Evolutionary conservation across 2,797 vertebrate species (phyloP), one percentile per base, ranked within the genome.

Genomic region (Sebastes ruberrimus): DNA sequence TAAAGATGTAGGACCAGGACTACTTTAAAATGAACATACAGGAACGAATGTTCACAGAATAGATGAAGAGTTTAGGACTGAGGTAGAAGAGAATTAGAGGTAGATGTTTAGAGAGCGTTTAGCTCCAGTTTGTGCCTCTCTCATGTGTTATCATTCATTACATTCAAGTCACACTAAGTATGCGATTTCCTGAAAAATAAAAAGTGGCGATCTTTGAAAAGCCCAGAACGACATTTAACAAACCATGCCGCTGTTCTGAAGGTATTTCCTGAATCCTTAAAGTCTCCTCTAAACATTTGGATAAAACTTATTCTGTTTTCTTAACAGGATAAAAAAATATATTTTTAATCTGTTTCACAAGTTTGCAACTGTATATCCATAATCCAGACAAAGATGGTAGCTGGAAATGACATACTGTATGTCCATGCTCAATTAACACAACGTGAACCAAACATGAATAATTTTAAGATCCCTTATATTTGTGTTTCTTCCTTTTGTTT

Each of bases 251-350:
- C 42, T 46, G 6, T 46, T 18, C 42, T 52, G 0, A 52, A 52
- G 20, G 49, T 52, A 52, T 52, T 52, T 52, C 8, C 49, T 7
- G 20, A 52, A n/a, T 52, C 8, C 49, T 10, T 10, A 22, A 52
- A n/a, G 20, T 0, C 16, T 46, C 42, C 0, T 46, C 42, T 0
- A 46, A 46, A 46, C 16, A 46, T 46, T 7, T 46, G 42, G 42
- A 18, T 46, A 46, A 46, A 46, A 46, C 16, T 4, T 46, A 18
- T 46, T 46, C 42, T 46, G 16, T n/a, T n/a, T n/a, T n/a, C n/a
- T n/a, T n/a, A 0, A 18, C 14, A 46, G 42, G 6, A 3, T 46
- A 16, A 42, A 42, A 46, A 46, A 0, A 16, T 8, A 18, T 7
- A 18, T 46, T 7, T 46, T 46, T 46, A 46, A 7, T 16, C 42